Conservation (phyloP, 2,797 vertebrate genomes). For the Sebastes paucispinis region DNA sequence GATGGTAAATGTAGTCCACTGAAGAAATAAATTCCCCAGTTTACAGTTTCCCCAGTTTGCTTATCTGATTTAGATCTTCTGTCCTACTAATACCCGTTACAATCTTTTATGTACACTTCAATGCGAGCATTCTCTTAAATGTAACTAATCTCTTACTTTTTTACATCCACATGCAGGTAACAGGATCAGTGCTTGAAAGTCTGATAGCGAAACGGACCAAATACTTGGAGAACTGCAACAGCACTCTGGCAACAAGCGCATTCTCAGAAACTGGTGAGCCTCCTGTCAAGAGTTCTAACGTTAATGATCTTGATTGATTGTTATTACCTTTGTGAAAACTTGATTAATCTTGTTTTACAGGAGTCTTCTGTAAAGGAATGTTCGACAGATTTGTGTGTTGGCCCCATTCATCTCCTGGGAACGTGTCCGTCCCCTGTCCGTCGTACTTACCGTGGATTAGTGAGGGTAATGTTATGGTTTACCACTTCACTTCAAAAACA, state of each 20-base stretch:
- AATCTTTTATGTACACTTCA: background rate
- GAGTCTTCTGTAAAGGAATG: constrained; percentile 88
- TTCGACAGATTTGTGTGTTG: constrained; percentile 92
- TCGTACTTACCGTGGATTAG: constrained; percentile 89
- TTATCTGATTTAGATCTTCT: too few species aligned
- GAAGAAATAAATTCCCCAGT: too few species aligned
- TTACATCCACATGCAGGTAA: constrained; percentile 64
- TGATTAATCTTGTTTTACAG: constrained; percentile 69
- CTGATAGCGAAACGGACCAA: constrained; percentile 84
- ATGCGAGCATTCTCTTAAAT: background rate
- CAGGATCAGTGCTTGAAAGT: constrained; percentile 84
- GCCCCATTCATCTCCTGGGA: constrained; percentile 92
- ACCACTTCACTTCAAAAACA: background rate
- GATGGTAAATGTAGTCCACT: too few species aligned
- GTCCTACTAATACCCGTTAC: too few species aligned
- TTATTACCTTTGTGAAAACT: background rate
- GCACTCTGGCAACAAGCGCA: constrained; percentile 65
- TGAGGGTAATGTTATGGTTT: constrained; percentile 62
- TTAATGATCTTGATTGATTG: background rate
- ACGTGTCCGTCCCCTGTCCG: constrained; percentile 92
- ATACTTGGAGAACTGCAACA: constrained; percentile 88
- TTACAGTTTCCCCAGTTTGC: too few species aligned
- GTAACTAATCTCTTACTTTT: background rate
- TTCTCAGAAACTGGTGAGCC: constrained; percentile 82
- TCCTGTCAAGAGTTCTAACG: too few species aligned